These are phyloP conservation scores for Odocoileus hemionus DNA, from an alignment of 2,113 vertebrate species.

Conservation along the genomic window DNA sequence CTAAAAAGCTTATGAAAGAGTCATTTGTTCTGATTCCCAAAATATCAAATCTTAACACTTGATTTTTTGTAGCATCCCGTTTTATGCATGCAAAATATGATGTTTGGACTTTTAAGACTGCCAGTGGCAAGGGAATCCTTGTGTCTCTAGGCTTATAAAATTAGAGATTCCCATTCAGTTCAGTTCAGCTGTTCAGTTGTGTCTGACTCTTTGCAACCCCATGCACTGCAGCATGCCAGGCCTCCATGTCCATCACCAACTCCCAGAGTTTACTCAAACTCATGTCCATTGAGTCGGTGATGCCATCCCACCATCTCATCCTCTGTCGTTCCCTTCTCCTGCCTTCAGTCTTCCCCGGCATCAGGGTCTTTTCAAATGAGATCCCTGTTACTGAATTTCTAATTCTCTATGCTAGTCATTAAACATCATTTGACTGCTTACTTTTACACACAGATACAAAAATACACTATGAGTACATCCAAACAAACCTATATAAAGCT, in stretches of 20 bases:
- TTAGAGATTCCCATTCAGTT: background rate
- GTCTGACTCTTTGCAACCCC: background rate
- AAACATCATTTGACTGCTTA: background rate
- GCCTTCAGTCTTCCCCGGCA: background rate
- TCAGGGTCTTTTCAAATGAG: background rate
- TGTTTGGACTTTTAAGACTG: background rate
- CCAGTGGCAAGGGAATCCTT: background rate
- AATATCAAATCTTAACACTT: background rate
- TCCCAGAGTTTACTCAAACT: background rate
- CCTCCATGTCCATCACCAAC: background rate
- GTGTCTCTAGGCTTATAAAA: background rate
- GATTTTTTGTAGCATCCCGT: background rate
- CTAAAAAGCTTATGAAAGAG: background rate
- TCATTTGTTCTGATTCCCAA: background rate
- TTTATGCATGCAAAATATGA: background rate
- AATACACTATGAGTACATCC: background rate
- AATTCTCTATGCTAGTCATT: background rate
- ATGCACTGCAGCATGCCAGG: background rate
- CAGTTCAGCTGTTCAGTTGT: fast-evolving
- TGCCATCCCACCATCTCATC: background rate
- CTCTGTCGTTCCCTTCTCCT: background rate
- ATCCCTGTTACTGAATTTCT: background rate
- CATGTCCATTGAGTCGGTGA: background rate
- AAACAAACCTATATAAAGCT: background rate
- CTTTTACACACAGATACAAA: background rate